Evolutionary conservation across 2,797 vertebrate species (phyloP), one percentile per base, ranked within the genome.

Genomic region (Phoeniculus purpureus): DNA sequence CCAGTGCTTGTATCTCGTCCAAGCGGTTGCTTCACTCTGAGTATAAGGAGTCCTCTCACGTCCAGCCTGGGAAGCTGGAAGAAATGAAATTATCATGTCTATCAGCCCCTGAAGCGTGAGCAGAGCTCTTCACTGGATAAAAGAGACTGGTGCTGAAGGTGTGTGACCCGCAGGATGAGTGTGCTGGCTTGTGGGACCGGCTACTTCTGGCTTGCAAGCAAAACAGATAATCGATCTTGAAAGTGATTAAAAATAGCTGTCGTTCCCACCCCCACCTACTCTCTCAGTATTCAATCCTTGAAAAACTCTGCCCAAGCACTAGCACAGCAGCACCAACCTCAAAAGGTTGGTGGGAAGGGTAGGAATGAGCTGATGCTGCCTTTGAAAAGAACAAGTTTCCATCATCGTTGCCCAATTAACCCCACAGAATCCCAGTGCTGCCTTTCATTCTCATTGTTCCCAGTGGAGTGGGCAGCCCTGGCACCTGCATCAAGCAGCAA

Each of bases 201-300:
- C 62, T 73, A 59, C n/a, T 91, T 92, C 74, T 91, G 67, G 64
- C 50, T 60, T 47, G 20, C 64, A 91, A 92, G 50, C 45, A 81
- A 70, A 56, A 62, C 1, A 23, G 12, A 76, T 60, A 86, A 90
- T 87, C 73, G 23, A 22, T 71, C 34, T 50, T 25, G 47, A 26
- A 84, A 70, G 52, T 29, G 15, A 31, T 64, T 84, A 70, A 90
- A 93, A 92, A 81, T 54, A 88, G 84, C 32, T 50, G 43, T 20
- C 7, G 19, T 73, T 65, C 22, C 71, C 37, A 78, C 48, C 23
- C 18, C 10, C 50, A 91, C 17, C 19, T 92, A 21, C 40, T 70
- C 48, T 62, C 29, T 56, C 34, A 62, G 70, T 66, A 73, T n/a
- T 88, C 31, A 83, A 25, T 12, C 26, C 79, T 62, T 56, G 22